Base-by-base conservation (phyloP, 64 coral and sea anemone species). In the Anthopleura sola region DNA sequence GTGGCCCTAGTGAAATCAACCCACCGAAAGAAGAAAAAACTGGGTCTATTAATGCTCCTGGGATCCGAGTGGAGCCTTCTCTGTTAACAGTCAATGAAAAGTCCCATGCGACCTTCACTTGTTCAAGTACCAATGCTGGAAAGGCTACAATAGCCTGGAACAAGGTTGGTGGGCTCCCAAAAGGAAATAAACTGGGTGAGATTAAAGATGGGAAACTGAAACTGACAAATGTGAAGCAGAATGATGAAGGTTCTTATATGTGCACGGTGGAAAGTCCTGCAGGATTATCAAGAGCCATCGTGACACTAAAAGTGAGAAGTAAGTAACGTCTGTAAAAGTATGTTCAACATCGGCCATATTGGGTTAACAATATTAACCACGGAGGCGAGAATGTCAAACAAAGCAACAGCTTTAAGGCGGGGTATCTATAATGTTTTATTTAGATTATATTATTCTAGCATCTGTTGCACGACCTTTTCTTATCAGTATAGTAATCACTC, bases 231-330 rank as follows among this genome's bases (percentile, higher is more conserved):
- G 82, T 76, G 13, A 49, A 32, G 20, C 82, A 85, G 18, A 33
- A 87, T n/a, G 93, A 95, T 58, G 75, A 88, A 36, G 93, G 89
- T 20, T 58, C 83, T 28, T 95, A 88, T 74, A 58, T 80, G 56
- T 95, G 93, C 37, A 95, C 93, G 20, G 86, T 95, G 86, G 75
- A 87, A 14, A 91, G 55, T 26, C 55, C 76, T 39, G 53, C 55
- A 16, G 93, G 93, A 32, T 82, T 87, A 38, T 88, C 75, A 37
- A 66, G 88, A 68, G 88, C 86, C 24, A 56, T 87, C 19, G 93
- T 95, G 48, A 88, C 74, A 66, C 88, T 95, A 13, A 95, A 95
- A 50, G 93, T 95, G 6, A 76, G 88, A 91, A 85, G 89, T 95
- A 94, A 79, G 47, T 62, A 36, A 78, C 20, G 50, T 53, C 11